Conservation (phyloP, 2,888 invertebrate genomes). For the Scaptomyza polygonia region DNA sequence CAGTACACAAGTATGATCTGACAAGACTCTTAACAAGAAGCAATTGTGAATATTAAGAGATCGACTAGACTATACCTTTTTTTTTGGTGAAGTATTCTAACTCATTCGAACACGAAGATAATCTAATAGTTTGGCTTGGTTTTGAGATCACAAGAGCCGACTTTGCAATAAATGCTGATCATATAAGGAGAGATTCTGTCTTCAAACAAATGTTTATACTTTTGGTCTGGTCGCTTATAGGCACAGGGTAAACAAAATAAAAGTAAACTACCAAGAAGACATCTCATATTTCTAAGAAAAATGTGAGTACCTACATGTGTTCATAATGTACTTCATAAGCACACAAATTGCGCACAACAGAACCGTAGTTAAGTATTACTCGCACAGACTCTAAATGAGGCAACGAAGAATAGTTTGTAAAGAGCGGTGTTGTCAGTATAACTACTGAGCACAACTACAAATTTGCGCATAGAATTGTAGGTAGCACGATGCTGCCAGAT, state of each 20-base stretch:
- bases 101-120: too few species aligned
- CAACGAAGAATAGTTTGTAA: conserved; percentile 3
- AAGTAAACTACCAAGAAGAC: conserved; percentile 7
- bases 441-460: conserved; percentile 2
- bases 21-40: neutral
- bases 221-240: neutral
- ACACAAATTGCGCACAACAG: conserved; percentile 7
- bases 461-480: conserved; percentile 4
- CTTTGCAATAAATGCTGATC: neutral
- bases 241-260: neutral
- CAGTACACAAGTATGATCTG: neutral
- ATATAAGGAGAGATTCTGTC: neutral
- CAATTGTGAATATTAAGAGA: neutral
- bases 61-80: neutral
- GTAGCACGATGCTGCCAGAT: conserved; percentile 5
- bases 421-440: conserved; percentile 11
- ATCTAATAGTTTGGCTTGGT: too few species aligned
- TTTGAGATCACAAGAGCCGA: too few species aligned
- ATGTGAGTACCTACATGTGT: conserved; percentile 24
- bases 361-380: conserved; percentile 30
- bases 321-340: conserved; percentile 12
- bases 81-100: too few species aligned
- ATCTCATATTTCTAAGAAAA: conserved; percentile 47
- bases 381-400: conserved; percentile 46
- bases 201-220: neutral